Evolutionary conservation across 2,113 vertebrate species (phyloP).

Genomic region (Dicaeum eximium): DNA sequence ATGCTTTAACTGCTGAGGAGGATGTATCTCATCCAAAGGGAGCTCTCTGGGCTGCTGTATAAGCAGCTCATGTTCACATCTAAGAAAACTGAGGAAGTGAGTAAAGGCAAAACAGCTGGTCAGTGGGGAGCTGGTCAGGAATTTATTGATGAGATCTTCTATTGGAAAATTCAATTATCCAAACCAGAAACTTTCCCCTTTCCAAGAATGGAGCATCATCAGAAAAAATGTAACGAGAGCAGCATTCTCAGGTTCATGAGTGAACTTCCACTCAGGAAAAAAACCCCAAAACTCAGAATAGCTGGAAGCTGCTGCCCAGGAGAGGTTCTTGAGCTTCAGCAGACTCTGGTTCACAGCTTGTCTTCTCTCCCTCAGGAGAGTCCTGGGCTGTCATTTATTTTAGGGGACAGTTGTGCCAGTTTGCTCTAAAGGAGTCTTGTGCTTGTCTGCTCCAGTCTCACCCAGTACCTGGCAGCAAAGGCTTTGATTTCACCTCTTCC

Average conservation of each 20-base stretch:
- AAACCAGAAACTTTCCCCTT: not conserved
- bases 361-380: not conserved
- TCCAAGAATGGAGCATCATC: not conserved
- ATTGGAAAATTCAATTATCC: not conserved
- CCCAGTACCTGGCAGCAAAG: not conserved
- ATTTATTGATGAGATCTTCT: not conserved
- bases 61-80: not conserved
- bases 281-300: accelerated
- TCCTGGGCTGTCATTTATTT: not conserved
- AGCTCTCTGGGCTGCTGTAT: not conserved
- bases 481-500: not conserved
- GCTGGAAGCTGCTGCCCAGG: not conserved
- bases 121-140: not conserved
- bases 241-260: not conserved
- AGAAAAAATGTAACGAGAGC: not conserved
- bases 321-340: not conserved
- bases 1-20: not conserved
- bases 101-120: not conserved
- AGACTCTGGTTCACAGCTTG: not conserved
- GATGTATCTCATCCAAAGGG: not conserved
- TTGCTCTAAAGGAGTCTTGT: not conserved
- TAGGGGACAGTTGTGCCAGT: not conserved
- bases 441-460: not conserved
- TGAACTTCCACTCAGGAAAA: not conserved
- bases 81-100: not conserved